phyloP scores from a whole-genome alignment of 2,797 vertebrate genomes.

The Vespertilio murinus region DNA sequence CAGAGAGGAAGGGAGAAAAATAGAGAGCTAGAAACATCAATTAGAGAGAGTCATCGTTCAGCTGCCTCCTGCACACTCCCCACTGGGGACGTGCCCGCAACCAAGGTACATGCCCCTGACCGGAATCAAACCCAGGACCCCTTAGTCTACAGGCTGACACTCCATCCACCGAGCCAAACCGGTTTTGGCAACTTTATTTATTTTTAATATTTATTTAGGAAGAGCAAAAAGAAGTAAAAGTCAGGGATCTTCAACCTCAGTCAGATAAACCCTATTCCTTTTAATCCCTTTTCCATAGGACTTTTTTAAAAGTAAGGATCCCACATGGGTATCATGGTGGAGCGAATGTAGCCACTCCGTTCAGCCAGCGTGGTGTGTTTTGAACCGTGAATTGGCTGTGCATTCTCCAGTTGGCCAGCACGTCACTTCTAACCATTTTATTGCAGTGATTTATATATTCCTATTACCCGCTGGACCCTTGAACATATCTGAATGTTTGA shows the following conservation, averaged over 20 bases:
- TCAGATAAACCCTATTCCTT: neutral
- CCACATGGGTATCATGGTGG: neutral
- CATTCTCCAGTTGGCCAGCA: neutral
- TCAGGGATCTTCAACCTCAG: neutral
- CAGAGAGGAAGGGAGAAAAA: no score
- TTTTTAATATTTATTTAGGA: slow-evolving; percentile 1
- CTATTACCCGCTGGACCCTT: neutral
- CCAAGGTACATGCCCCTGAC: no score
- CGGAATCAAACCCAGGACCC: no score
- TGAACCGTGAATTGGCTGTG: neutral
- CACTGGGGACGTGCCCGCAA: no score
- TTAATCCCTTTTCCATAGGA: neutral
- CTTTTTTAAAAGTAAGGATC: neutral
- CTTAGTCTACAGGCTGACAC: no score
- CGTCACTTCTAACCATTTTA: neutral
- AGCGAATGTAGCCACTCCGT: neutral
- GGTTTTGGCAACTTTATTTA: no score
- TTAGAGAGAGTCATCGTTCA: no score
- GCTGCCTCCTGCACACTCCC: no score
- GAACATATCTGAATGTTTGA: slow-evolving; percentile 39
- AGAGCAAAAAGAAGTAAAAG: slow-evolving; percentile 14
- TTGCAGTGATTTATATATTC: neutral
- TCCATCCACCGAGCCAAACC: no score
- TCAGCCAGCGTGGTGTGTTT: neutral
- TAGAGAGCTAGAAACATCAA: no score